Percentiles rank a stretch among this genome's conserved stretches.
Evolutionary conservation across 2,797 vertebrate genomes (phyloP).

Genomic region (Danionella dracula): DNA sequence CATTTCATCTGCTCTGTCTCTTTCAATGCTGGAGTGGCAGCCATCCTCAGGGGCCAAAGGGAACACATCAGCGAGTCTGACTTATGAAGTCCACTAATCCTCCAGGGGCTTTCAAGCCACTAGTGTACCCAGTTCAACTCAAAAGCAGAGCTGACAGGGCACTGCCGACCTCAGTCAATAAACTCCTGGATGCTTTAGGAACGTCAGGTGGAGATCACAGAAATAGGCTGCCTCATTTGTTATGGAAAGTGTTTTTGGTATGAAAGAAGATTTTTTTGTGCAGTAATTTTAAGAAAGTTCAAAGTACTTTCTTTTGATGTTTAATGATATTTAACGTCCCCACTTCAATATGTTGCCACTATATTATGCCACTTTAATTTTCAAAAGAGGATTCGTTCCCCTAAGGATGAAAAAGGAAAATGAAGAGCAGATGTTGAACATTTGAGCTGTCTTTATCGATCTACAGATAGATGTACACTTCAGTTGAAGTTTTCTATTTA

Average conservation of each 20-base stretch:
- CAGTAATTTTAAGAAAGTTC: too few relatives aligned
- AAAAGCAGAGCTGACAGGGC: not conserved
- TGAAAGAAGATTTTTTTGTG: not conserved
- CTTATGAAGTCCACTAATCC: conserved; percentile 4
- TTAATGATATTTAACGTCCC: too few relatives aligned
- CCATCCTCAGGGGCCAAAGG: not conserved
- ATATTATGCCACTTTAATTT: too few relatives aligned
- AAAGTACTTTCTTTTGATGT: not conserved
- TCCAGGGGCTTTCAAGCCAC: not conserved
- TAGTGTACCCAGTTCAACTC: not conserved
- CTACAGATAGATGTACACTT: too few relatives aligned
- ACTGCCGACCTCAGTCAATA: not conserved
- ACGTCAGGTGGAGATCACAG: not conserved
- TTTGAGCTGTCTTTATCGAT: too few relatives aligned
- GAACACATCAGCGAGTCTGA: conserved; percentile 15
- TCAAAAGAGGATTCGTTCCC: too few relatives aligned
- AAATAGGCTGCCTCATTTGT: not conserved
- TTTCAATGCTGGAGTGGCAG: conserved; percentile 21
- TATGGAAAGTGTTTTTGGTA: not conserved
- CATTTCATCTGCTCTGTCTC: conserved; percentile 19
- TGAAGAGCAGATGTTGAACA: too few relatives aligned
- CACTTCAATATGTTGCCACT: too few relatives aligned
- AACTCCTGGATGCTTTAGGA: conserved; percentile 14
- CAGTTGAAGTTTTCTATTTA: too few relatives aligned
- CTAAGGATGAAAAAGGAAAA: too few relatives aligned